A percentile compares a stretch with the other conserved stretches of the same genome.
These are phyloP conservation scores for Anoplophora glabripennis DNA, from an alignment of 1,140 invertebrate genomes.

Conservation along the genomic window DNA sequence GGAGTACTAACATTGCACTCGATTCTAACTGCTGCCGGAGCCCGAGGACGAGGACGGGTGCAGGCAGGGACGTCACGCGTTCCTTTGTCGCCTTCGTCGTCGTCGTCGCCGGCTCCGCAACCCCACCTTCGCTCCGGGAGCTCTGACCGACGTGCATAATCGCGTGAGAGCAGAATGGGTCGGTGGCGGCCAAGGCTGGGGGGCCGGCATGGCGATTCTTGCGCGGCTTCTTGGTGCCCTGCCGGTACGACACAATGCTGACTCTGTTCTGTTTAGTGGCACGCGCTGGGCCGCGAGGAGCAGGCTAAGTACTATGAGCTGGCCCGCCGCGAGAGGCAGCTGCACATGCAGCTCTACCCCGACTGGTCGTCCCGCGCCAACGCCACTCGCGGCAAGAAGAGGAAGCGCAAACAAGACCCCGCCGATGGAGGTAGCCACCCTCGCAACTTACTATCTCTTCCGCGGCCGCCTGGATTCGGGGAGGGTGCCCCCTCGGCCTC, in stretches of 20 bases:
- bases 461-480: not conserved
- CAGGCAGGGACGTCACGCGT: not conserved
- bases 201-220: slow-evolving; percentile 38
- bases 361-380: slow-evolving; percentile 98
- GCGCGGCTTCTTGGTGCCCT: slow-evolving; percentile 47
- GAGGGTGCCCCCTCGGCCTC: not conserved
- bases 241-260: slow-evolving; percentile 39
- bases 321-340: slow-evolving; percentile 94
- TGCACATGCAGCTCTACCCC: slow-evolving; percentile 98
- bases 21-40: not conserved
- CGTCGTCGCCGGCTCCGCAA: not conserved
- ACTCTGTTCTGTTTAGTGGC: slow-evolving; percentile 75
- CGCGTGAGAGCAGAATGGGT: slow-evolving; percentile 42
- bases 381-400: slow-evolving; percentile 97
- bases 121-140: slow-evolving; percentile 10
- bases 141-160: slow-evolving; percentile 38
- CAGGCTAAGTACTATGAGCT: slow-evolving; percentile 99
- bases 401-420: slow-evolving; percentile 98
- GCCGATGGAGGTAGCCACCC: slow-evolving; percentile 81
- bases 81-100: not conserved
- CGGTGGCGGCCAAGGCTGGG: slow-evolving; percentile 33
- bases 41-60: not conserved
- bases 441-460: slow-evolving; percentile 35
- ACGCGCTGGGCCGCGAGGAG: slow-evolving; percentile 96
- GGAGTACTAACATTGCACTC: slow-evolving; percentile 4